These are phyloP conservation scores for Drosophila leontia DNA, from an alignment of 1,140 invertebrate genomes.

Conservation along the genomic window DNA sequence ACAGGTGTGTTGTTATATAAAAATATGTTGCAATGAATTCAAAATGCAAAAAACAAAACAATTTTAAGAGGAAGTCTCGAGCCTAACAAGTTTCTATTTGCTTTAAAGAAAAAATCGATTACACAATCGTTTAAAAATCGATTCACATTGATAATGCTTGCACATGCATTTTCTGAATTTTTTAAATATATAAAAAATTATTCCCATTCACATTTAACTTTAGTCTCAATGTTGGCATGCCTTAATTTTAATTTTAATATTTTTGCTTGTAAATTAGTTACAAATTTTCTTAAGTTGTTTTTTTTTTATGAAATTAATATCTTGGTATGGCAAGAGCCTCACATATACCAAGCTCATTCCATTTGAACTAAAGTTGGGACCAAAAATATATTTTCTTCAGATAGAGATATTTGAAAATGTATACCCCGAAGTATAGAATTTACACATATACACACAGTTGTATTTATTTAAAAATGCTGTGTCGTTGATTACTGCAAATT, in stretches of 20 bases:
- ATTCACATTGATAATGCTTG: background rate
- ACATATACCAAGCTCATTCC: background rate
- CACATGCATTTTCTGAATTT: background rate
- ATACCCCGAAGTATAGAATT: slow-evolving; percentile 31
- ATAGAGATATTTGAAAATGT: slow-evolving; percentile 23
- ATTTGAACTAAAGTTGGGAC: slow-evolving; percentile 20
- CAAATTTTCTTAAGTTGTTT: background rate
- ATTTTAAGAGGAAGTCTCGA: slow-evolving; percentile 18
- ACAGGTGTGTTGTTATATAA: slow-evolving; percentile 46
- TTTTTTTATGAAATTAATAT: background rate
- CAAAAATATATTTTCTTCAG: slow-evolving; percentile 31
- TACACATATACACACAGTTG: slow-evolving; percentile 11
- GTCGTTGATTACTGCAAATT: slow-evolving; percentile 56
- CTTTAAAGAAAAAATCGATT: background rate
- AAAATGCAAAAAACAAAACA: slow-evolving; percentile 8
- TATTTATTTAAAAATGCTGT: slow-evolving; percentile 45
- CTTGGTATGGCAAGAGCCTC: background rate
- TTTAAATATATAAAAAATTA: no score
- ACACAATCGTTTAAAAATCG: background rate
- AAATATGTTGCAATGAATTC: slow-evolving; percentile 28
- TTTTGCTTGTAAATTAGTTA: background rate
- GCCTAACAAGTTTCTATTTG: slow-evolving; percentile 19
- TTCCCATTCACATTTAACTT: background rate
- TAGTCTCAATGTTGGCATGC: background rate
- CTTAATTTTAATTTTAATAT: no score